These are phyloP conservation scores for Spodoptera exigua DNA, from an alignment of 2,888 invertebrate genomes.

Conservation along the genomic window DNA sequence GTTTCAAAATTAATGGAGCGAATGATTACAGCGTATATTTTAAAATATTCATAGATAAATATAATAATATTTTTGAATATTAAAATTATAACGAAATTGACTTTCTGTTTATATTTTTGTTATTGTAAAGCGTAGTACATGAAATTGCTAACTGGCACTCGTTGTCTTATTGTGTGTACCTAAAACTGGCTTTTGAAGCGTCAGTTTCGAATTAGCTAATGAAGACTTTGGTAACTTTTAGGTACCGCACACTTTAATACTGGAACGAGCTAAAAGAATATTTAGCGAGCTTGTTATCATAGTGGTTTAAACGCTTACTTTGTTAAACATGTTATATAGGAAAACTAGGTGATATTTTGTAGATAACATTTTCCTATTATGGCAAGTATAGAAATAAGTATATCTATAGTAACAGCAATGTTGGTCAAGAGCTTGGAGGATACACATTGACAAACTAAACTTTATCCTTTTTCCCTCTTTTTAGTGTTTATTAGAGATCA, in stretches of 20 bases:
- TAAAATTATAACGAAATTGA: conserved; percentile 25
- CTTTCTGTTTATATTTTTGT: conserved; percentile 46
- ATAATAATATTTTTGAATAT: no score
- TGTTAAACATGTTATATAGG: no score
- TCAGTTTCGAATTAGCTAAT: conserved; percentile 4
- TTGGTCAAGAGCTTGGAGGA: no score
- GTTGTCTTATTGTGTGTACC: conserved; percentile 3
- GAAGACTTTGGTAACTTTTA: not conserved
- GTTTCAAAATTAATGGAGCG: conserved; percentile 22
- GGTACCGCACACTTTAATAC: not conserved
- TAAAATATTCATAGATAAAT: conserved; percentile 28
- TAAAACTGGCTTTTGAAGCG: conserved; percentile 1
- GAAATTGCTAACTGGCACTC: conserved; percentile 6
- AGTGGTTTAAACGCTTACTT: no score
- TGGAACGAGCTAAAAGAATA: not conserved
- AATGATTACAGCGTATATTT: conserved; percentile 28
- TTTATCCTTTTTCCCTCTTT: no score
- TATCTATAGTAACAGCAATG: no score
- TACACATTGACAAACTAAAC: no score
- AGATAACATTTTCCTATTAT: no score
- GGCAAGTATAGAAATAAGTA: no score
- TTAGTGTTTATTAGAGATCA: no score
- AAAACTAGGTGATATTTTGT: no score
- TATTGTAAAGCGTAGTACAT: conserved; percentile 11
- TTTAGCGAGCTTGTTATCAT: not conserved